These are phyloP conservation scores for Caenorhabditis sp. DNA, from an alignment of 2,888 invertebrate species.

Conservation along the genomic window DNA sequence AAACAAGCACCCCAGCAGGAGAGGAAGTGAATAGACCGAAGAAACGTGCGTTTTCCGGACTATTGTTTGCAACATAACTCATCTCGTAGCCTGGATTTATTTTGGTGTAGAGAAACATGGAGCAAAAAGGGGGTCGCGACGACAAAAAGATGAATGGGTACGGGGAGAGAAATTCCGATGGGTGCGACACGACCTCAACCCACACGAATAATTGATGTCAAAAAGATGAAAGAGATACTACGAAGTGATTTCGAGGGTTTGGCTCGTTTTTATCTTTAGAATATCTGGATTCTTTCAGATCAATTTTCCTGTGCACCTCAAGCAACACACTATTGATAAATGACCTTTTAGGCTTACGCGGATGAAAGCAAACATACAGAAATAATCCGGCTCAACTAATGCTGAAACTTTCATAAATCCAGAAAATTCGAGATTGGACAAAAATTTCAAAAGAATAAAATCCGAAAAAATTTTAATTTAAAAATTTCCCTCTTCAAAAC, in stretches of 20 bases:
- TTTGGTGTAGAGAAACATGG: slow-evolving; percentile 22
- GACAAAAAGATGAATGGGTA: slow-evolving; percentile 25
- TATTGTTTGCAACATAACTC: slow-evolving; percentile 53
- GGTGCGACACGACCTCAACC: not conserved
- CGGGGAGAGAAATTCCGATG: not conserved
- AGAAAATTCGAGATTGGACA: too few relatives aligned
- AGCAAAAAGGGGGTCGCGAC: not conserved
- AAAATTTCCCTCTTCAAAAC: too few relatives aligned
- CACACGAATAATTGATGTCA: slow-evolving; percentile 39
- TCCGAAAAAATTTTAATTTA: too few relatives aligned
- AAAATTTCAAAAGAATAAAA: too few relatives aligned
- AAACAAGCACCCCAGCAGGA: slow-evolving; percentile 3
- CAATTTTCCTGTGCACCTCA: too few relatives aligned
- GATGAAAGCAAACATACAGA: too few relatives aligned
- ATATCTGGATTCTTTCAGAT: too few relatives aligned
- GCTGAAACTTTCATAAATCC: too few relatives aligned
- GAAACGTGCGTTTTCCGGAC: slow-evolving; percentile 37
- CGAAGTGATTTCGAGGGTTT: slow-evolving; percentile 12
- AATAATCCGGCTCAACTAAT: too few relatives aligned
- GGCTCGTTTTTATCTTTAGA: too few relatives aligned
- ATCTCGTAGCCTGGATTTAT: slow-evolving; percentile 54
- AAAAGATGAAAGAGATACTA: not conserved
- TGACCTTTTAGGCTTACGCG: too few relatives aligned
- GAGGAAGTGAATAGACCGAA: not conserved
- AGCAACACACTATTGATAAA: too few relatives aligned